Conservation (phyloP, 1,140 invertebrate species). For the Oncopodura yosiiana region DNA sequence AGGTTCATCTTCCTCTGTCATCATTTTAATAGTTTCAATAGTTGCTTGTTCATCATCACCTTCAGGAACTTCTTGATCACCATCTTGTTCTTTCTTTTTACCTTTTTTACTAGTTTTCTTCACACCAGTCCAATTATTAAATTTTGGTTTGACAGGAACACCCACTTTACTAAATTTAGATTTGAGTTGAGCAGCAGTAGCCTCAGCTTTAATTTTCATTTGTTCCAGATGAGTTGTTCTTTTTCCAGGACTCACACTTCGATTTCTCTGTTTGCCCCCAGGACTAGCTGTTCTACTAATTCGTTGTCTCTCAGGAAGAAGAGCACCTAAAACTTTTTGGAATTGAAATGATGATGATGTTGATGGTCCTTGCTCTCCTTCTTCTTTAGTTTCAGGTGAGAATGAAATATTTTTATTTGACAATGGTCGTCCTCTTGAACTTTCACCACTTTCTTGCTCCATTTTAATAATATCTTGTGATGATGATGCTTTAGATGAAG, state of each 20-base stretch:
- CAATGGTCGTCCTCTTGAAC: slow-evolving; percentile 21
- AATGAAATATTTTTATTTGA: slow-evolving; percentile 18
- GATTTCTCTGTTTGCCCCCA: neutral
- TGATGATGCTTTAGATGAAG: slow-evolving; percentile 7
- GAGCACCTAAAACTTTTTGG: too few relatives aligned
- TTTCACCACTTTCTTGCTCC: slow-evolving; percentile 8
- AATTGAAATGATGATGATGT: slow-evolving; percentile 2
- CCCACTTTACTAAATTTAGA: slow-evolving; percentile 45
- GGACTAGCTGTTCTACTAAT: neutral
- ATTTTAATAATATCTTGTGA: slow-evolving; percentile 5
- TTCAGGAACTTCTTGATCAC: slow-evolving; percentile 37
- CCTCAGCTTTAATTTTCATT: slow-evolving; percentile 9
- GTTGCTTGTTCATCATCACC: slow-evolving; percentile 5
- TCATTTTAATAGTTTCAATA: neutral
- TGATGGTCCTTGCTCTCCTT: neutral
- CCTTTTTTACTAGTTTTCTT: slow-evolving; percentile 29
- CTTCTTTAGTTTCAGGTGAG: slow-evolving; percentile 8
- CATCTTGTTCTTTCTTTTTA: slow-evolving; percentile 35
- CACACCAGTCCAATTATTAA: slow-evolving; percentile 39
- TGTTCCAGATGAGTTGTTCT: slow-evolving; percentile 16
- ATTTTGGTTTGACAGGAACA: slow-evolving; percentile 38
- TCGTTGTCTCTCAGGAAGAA: neutral
- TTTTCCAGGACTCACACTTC: slow-evolving; percentile 7
- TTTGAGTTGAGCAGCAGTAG: slow-evolving; percentile 17
- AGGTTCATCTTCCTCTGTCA: slow-evolving; percentile 6